phyloP scores from a whole-genome alignment of 2,797 vertebrate genomes.

The Rhinogobio ventralis region DNA sequence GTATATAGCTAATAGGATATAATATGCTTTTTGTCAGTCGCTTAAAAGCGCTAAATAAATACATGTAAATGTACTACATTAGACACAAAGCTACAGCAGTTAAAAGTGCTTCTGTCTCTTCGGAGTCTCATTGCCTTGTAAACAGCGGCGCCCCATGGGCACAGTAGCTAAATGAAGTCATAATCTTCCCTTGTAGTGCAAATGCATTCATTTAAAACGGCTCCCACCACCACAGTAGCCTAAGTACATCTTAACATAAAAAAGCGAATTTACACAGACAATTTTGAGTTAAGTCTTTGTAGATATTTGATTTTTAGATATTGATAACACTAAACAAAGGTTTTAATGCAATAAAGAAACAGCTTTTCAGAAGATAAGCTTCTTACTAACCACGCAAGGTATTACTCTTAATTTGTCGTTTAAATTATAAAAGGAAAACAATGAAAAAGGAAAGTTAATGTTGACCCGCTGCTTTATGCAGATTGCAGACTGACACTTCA shows the following conservation, averaged over 20 bases:
- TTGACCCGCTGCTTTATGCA: neutral
- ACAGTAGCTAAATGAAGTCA: slow-evolving; percentile 27
- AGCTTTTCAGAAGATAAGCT: neutral
- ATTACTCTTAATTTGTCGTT: neutral
- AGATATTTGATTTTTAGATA: slow-evolving; percentile 4
- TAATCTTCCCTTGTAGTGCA: slow-evolving; percentile 32
- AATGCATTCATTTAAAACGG: slow-evolving; percentile 28
- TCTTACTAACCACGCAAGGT: neutral
- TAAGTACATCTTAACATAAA: neutral
- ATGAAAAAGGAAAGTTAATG: neutral
- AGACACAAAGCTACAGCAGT: neutral
- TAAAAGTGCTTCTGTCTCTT: neutral
- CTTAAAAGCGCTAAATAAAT: neutral
- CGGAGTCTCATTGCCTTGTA: slow-evolving; percentile 38
- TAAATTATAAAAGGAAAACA: neutral
- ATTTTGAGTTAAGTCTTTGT: neutral
- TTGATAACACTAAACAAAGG: neutral
- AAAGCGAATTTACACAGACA: neutral
- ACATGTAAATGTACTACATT: neutral
- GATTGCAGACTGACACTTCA: neutral
- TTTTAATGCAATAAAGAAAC: neutral
- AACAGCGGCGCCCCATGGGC: slow-evolving; percentile 36
- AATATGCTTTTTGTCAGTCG: neutral
- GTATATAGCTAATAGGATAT: neutral
- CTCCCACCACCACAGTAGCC: neutral